These are phyloP conservation scores for Remorina albescens DNA, from an alignment of 2,797 vertebrate genomes.

Conservation along the genomic window DNA sequence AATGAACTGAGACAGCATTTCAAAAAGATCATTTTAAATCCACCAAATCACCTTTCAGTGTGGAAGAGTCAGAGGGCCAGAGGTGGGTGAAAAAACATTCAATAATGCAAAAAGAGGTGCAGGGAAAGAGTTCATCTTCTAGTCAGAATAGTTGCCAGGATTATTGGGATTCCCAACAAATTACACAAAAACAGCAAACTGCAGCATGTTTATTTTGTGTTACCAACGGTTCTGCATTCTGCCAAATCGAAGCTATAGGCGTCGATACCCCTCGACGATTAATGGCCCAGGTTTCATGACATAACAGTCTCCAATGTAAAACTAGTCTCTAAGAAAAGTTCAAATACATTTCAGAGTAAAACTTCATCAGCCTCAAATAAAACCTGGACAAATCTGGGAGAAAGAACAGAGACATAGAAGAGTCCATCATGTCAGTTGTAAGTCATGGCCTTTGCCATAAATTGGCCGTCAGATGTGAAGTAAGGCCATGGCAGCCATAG, in stretches of 20 bases:
- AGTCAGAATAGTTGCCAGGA: too few species aligned
- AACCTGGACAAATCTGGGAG: background rate
- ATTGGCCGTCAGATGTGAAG: background rate
- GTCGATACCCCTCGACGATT: background rate
- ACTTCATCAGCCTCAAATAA: background rate
- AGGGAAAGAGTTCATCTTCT: background rate
- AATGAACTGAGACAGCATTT: constrained; percentile 3
- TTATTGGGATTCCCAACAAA: background rate
- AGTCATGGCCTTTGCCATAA: too few species aligned
- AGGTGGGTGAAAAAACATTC: background rate
- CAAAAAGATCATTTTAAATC: constrained; percentile 1
- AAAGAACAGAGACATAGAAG: background rate
- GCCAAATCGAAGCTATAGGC: background rate
- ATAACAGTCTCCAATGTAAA: background rate
- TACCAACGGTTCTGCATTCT: background rate
- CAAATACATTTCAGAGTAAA: background rate
- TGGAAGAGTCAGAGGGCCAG: background rate
- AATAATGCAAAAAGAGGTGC: background rate
- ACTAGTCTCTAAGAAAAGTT: background rate
- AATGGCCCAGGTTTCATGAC: background rate
- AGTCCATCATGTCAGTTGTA: background rate
- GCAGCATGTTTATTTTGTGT: background rate
- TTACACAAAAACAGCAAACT: background rate
- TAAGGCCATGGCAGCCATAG: background rate
- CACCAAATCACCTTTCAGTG: background rate